Evolutionary conservation across 2,888 invertebrate species (phyloP).

Genomic region (Monoplex corrugatus): DNA sequence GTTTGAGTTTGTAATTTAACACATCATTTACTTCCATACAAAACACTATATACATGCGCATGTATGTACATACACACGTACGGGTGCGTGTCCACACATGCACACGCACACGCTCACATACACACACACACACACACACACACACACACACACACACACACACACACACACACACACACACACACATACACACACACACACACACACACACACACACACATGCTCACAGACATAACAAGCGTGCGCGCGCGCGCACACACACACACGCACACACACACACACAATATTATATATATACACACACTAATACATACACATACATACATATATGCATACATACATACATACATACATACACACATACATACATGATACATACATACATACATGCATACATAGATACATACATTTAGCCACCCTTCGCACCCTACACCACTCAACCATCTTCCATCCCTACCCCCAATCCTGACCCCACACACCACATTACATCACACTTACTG

Average conservation of each 20-base stretch:
- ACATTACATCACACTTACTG: too few relatives aligned
- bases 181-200: neutral
- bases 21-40: too few relatives aligned
- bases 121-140: constrained; percentile 24
- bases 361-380: too few relatives aligned
- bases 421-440: too few relatives aligned
- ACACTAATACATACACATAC: constrained; percentile 21
- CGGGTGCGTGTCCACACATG: neutral
- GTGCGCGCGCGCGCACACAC: neutral
- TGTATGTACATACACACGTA: neutral
- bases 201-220: neutral
- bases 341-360: neutral
- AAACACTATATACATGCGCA: neutral
- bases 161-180: constrained; percentile 32
- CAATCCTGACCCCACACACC: too few relatives aligned
- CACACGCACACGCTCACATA: neutral
- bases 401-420: too few relatives aligned
- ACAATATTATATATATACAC: constrained; percentile 34
- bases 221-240: too few relatives aligned
- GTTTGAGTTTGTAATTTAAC: too few relatives aligned
- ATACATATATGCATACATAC: neutral
- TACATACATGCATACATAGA: too few relatives aligned
- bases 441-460: too few relatives aligned
- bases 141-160: constrained; percentile 31
- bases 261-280: neutral